Evolutionary conservation across 2,888 invertebrate species (phyloP).

Genomic region (Leucozona laternaria): DNA sequence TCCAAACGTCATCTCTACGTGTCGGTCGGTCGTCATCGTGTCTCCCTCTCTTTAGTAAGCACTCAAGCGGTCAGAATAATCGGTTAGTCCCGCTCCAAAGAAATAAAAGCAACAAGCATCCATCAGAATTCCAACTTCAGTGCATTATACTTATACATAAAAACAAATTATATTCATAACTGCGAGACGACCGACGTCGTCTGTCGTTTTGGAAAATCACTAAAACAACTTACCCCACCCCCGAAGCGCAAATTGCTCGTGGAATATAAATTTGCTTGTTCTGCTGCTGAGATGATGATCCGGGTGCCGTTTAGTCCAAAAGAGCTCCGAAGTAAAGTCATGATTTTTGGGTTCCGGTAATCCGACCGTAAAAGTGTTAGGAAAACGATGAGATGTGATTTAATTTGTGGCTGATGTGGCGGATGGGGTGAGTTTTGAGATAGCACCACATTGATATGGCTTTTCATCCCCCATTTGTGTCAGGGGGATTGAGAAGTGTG

Average conservation of each 20-base stretch:
- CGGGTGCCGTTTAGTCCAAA: constrained; percentile 55
- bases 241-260: constrained; percentile 63
- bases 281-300: constrained; percentile 29
- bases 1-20: constrained; percentile 49
- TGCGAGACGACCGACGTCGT: constrained; percentile 28
- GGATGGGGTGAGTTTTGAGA: constrained; percentile 68
- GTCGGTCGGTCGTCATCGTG: constrained; percentile 1
- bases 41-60: constrained; percentile 50
- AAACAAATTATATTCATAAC: constrained; percentile 71
- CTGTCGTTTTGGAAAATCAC: constrained; percentile 73
- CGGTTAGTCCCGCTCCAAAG: constrained; percentile 62
- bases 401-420: constrained; percentile 77
- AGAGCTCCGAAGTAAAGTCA: constrained; percentile 1
- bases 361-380: constrained; percentile 81
- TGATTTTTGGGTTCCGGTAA: constrained; percentile 74
- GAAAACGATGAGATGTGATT: constrained; percentile 80
- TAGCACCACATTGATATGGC: constrained; percentile 32
- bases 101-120: constrained; percentile 56
- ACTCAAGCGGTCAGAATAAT: constrained; percentile 75
- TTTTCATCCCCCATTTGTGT: constrained; percentile 72
- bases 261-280: constrained; percentile 69
- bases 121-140: constrained; percentile 31
- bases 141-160: neutral
- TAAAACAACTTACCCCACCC: constrained; percentile 76
- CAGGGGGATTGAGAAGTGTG: constrained; percentile 55